phyloP scores from a whole-genome alignment of 2,113 vertebrate species.

The Cynoglossus semilaevis region DNA sequence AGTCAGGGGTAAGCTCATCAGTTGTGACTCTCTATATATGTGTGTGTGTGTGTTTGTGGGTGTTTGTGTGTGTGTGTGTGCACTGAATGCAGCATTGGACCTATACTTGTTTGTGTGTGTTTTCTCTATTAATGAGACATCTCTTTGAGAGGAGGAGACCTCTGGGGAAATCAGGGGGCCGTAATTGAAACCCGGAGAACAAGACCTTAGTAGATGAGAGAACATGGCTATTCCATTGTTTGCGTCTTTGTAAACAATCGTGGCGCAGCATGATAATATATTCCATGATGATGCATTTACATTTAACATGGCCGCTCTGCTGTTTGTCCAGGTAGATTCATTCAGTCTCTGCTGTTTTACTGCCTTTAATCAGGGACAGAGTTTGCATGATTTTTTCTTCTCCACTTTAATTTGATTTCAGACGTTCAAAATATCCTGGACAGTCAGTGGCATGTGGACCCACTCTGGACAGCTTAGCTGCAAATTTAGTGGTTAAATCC shows the following conservation, averaged over 20 bases:
- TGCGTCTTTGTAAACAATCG: slow-evolving; percentile 40
- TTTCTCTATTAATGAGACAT: slow-evolving; percentile 75
- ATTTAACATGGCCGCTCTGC: slow-evolving; percentile 29
- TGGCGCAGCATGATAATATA: slow-evolving; percentile 49
- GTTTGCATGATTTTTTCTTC: neutral
- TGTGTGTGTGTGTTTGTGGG: slow-evolving; percentile 3
- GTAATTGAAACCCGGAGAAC: slow-evolving; percentile 77
- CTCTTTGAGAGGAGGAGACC: slow-evolving; percentile 59
- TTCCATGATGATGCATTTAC: slow-evolving; percentile 45
- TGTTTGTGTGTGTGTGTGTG: slow-evolving; percentile 22
- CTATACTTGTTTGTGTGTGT: slow-evolving; percentile 29
- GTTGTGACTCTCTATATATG: neutral
- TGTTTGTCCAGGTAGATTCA: slow-evolving; percentile 13
- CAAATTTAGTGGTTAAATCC: slow-evolving; percentile 21
- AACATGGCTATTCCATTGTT: slow-evolving; percentile 63
- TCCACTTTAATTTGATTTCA: neutral
- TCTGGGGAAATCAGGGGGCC: slow-evolving; percentile 74
- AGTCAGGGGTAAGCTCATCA: slow-evolving; percentile 90
- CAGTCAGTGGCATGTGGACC: neutral
- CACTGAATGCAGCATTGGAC: slow-evolving; percentile 1
- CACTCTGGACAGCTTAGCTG: neutral
- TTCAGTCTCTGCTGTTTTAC: neutral
- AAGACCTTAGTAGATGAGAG: slow-evolving; percentile 68
- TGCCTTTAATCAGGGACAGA: neutral
- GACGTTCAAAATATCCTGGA: neutral